Conservation (phyloP, 2,797 vertebrate genomes). For the Spondyliosoma cantharus region DNA sequence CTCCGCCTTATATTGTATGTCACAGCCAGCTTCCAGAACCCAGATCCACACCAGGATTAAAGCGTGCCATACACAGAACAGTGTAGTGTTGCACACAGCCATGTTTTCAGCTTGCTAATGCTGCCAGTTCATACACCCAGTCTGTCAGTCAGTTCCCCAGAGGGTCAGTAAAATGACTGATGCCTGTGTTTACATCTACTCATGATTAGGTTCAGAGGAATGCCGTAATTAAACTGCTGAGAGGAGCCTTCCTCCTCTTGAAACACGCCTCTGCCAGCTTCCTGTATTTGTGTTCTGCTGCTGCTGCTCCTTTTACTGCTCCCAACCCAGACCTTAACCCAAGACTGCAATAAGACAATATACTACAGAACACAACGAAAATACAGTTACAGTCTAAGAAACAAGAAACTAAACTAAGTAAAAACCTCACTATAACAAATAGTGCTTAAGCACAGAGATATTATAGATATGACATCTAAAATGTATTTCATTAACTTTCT, state of each 20-base stretch:
- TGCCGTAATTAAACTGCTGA: slow-evolving; percentile 14
- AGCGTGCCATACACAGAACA: neutral
- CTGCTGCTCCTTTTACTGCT: neutral
- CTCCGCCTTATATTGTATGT: slow-evolving; percentile 22
- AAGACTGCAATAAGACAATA: neutral
- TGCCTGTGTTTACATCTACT: slow-evolving; percentile 21
- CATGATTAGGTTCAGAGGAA: slow-evolving; percentile 22
- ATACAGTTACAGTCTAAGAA: neutral
- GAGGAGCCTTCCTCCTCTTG: slow-evolving; percentile 5
- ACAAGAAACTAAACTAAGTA: neutral
- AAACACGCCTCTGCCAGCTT: neutral
- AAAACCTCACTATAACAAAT: neutral
- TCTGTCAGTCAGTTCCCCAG: neutral
- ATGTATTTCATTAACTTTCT: neutral
- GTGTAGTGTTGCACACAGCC: neutral
- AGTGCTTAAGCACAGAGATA: neutral
- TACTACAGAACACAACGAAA: neutral
- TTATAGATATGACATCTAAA: neutral
- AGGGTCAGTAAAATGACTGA: neutral
- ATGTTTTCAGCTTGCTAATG: slow-evolving; percentile 3
- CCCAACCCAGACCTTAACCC: too few species aligned
- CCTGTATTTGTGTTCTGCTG: slow-evolving; percentile 2
- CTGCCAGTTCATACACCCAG: neutral
- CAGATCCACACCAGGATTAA: slow-evolving; percentile 34
- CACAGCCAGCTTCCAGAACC: slow-evolving; percentile 19